phyloP scores from a whole-genome alignment of 1,140 invertebrate species.

The Drosophila chauvacae region DNA sequence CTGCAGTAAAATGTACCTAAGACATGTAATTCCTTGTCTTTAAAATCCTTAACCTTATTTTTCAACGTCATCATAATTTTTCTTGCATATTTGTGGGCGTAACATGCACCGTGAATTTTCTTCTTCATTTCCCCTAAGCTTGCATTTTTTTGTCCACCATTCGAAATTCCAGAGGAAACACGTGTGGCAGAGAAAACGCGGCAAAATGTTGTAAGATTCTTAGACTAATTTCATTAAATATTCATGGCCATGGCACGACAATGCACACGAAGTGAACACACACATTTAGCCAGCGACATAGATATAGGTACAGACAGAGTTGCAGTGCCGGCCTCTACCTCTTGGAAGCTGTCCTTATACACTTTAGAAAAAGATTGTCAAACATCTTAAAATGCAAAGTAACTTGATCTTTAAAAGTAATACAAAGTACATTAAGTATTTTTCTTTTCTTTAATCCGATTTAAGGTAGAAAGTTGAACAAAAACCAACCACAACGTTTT shows the following conservation, averaged over 20 bases:
- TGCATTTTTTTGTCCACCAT: slow-evolving; percentile 20
- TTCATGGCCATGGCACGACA: slow-evolving; percentile 74
- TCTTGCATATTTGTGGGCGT: slow-evolving; percentile 54
- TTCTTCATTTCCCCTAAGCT: not conserved
- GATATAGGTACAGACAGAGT: slow-evolving; percentile 20
- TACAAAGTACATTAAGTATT: not conserved
- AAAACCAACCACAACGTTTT: not conserved
- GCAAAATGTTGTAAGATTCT: slow-evolving; percentile 64
- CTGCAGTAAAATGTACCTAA: not conserved
- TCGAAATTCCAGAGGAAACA: slow-evolving; percentile 56
- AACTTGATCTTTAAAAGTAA: not conserved
- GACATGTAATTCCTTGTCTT: not conserved
- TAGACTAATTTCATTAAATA: slow-evolving; percentile 82
- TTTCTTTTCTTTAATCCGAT: not conserved
- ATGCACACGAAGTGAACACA: slow-evolving; percentile 39
- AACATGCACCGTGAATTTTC: slow-evolving; percentile 19
- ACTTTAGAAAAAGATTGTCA: not conserved
- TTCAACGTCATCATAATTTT: slow-evolving; percentile 21
- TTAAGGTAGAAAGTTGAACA: not conserved
- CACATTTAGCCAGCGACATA: slow-evolving; percentile 28
- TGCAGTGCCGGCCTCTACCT: slow-evolving; percentile 26
- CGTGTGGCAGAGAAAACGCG: slow-evolving; percentile 52
- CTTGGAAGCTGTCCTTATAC: slow-evolving; percentile 10
- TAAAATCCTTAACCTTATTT: slow-evolving; percentile 9
- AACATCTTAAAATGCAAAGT: not conserved